phyloP scores from a whole-genome alignment of 2,888 invertebrate genomes.

The Tribolium freemani region DNA sequence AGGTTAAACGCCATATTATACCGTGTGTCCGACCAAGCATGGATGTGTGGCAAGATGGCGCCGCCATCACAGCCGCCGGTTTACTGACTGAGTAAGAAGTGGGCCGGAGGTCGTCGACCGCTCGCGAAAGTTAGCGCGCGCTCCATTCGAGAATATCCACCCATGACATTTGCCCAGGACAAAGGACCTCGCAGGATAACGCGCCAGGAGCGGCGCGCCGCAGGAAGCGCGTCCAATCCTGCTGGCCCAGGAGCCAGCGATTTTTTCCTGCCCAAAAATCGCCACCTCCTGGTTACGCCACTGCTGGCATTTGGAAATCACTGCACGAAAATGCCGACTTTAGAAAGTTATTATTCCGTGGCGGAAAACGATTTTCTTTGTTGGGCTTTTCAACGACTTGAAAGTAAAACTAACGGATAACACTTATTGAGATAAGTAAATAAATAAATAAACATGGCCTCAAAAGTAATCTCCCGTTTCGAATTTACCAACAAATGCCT shows the following conservation, averaged over 20 bases:
- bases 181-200: constrained; percentile 21
- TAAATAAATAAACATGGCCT: background rate
- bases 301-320: constrained; percentile 6
- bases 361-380: background rate
- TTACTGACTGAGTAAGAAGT: constrained; percentile 66
- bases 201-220: background rate
- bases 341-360: constrained; percentile 7
- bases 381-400: background rate
- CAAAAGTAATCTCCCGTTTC: background rate
- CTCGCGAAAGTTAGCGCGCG: constrained; percentile 62
- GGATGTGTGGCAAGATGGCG: constrained; percentile 61
- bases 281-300: background rate
- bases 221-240: background rate
- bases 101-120: constrained; percentile 63
- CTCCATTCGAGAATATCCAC: constrained; percentile 51
- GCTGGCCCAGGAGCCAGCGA: no score
- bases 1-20: constrained; percentile 42
- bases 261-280: background rate
- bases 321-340: background rate
- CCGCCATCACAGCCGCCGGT: constrained; percentile 57
- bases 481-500: background rate
- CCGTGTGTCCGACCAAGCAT: constrained; percentile 37
- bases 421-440: background rate
- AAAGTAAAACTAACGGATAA: background rate
- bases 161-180: constrained; percentile 54